These are phyloP conservation scores for Orthonyx spaldingii DNA, from an alignment of 2,113 vertebrate genomes.

Conservation along the genomic window DNA sequence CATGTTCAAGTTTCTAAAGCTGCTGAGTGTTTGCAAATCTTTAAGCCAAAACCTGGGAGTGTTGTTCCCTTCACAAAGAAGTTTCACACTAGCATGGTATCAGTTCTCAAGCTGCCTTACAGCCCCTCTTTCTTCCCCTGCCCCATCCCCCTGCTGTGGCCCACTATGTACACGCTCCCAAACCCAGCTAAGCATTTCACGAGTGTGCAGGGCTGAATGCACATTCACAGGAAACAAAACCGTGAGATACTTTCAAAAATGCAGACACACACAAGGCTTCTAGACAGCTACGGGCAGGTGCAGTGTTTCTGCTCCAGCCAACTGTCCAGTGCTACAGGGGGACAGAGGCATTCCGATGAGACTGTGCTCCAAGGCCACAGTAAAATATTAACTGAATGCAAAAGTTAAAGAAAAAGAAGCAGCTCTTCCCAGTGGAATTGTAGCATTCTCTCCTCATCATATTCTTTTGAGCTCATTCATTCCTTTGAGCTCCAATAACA, in stretches of 20 bases:
- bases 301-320: neutral
- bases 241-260: slow-evolving; percentile 53
- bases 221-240: slow-evolving; percentile 56
- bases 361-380: neutral
- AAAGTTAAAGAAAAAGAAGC: neutral
- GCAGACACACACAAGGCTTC: slow-evolving; percentile 9
- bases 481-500: slow-evolving; percentile 53
- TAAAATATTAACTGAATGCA: slow-evolving; percentile 15
- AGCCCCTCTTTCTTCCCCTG: neutral
- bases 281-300: slow-evolving; percentile 27
- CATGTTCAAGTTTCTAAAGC: neutral
- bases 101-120: neutral
- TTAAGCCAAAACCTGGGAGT: neutral
- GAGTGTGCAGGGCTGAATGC: slow-evolving; percentile 49
- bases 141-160: neutral
- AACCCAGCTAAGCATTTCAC: slow-evolving; percentile 21
- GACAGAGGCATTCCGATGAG: neutral
- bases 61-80: neutral
- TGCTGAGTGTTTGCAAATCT: neutral
- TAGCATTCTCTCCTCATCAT: slow-evolving; percentile 21
- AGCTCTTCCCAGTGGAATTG: slow-evolving; percentile 28
- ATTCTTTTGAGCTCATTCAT: slow-evolving; percentile 60
- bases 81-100: neutral
- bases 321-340: neutral
- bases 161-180: neutral